Conservation (phyloP, 2,797 vertebrate genomes). For the Petrocephalus sullivani region DNA sequence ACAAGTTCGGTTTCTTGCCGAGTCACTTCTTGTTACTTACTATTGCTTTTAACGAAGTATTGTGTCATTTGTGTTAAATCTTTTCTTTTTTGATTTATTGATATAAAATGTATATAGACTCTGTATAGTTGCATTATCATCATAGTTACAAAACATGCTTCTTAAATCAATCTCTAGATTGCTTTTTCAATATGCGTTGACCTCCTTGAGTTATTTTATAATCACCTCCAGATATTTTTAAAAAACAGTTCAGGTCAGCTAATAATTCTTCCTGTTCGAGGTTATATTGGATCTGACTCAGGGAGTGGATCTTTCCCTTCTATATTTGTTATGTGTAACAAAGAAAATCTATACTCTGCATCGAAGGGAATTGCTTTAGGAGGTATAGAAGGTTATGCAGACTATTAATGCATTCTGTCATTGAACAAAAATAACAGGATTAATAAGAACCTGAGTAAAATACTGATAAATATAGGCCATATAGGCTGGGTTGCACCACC, state of each 20-base stretch:
- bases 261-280: neutral
- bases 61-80: neutral
- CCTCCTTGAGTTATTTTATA: neutral
- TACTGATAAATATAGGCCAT: neutral
- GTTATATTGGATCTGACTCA: neutral
- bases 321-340: neutral
- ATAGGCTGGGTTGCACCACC: too few relatives aligned
- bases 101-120: neutral
- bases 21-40: neutral
- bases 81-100: too few relatives aligned
- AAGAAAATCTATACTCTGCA: neutral
- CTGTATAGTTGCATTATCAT: neutral
- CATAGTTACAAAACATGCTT: neutral
- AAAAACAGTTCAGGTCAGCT: neutral
- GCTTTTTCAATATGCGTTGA: neutral
- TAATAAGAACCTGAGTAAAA: neutral
- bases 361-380: neutral
- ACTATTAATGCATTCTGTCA: neutral
- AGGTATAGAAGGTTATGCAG: neutral
- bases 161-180: neutral
- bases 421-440: conserved; percentile 4
- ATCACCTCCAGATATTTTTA: neutral
- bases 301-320: neutral
- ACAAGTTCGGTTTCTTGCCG: neutral
- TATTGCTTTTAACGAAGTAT: too few relatives aligned